Percentiles rank a stretch among this genome's conserved stretches.
Conservation (phyloP, 2,888 invertebrate genomes). For the Portevinia maculata region DNA sequence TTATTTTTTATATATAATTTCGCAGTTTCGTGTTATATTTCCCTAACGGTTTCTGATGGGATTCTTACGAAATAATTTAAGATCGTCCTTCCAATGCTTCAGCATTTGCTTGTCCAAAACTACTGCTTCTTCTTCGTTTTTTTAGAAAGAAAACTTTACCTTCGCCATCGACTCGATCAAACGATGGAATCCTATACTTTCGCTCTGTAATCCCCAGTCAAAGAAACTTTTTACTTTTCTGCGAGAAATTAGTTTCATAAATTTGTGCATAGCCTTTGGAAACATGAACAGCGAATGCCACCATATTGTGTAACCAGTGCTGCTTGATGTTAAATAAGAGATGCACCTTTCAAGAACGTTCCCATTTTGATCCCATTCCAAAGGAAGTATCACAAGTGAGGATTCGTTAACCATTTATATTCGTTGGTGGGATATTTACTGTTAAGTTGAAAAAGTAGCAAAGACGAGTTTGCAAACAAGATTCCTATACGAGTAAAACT, state of each 20-base stretch:
- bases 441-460: background rate
- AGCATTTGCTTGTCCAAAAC: constrained; percentile 14
- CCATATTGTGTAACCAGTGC: background rate
- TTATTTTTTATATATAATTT: constrained; percentile 26
- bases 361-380: constrained; percentile 27
- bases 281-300: constrained; percentile 13
- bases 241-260: constrained; percentile 42
- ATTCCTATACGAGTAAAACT: constrained; percentile 25
- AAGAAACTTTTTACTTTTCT: constrained; percentile 6
- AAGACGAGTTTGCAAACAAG: constrained; percentile 26
- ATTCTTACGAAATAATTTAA: background rate
- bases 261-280: constrained; percentile 37
- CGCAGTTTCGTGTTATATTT: constrained; percentile 4
- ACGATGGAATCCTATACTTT: constrained; percentile 4
- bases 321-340: constrained; percentile 24
- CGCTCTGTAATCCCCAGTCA: background rate
- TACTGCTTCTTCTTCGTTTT: background rate
- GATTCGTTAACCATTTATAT: background rate
- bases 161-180: constrained; percentile 15
- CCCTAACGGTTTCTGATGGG: too few relatives aligned
- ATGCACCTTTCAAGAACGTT: constrained; percentile 22
- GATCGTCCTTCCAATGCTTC: background rate
- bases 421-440: too few relatives aligned
- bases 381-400: constrained; percentile 19
- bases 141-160: constrained; percentile 6